phyloP scores from a whole-genome alignment of 2,888 invertebrate genomes.

The Dynastes grantii region DNA sequence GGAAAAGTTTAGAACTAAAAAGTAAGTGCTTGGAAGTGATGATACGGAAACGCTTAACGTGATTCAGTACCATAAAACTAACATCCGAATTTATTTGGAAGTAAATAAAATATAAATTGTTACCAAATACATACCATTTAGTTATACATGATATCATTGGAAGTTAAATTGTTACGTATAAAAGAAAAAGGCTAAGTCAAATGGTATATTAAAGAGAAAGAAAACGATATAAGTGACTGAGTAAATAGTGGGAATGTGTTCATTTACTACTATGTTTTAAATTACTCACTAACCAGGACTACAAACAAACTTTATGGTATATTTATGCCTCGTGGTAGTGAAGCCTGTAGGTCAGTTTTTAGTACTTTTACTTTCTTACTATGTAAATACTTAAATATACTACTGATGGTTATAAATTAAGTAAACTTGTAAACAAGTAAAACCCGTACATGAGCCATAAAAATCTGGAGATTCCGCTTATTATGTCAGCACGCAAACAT shows the following conservation, averaged over 20 bases:
- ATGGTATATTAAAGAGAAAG: conserved; percentile 39
- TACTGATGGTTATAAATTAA: conserved; percentile 65
- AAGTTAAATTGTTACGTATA: conserved; percentile 14
- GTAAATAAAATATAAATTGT: conserved; percentile 37
- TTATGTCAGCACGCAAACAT: conserved; percentile 34
- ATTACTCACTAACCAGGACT: conserved; percentile 67
- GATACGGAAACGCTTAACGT: conserved; percentile 32
- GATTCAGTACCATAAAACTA: conserved; percentile 37
- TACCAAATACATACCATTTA: conserved; percentile 5
- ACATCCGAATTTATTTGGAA: conserved; percentile 24
- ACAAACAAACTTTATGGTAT: conserved; percentile 69
- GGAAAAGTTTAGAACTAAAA: conserved; percentile 35
- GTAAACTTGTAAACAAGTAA: conserved; percentile 69
- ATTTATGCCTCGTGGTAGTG: conserved; percentile 58
- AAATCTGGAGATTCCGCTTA: conserved; percentile 58
- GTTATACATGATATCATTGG: neutral
- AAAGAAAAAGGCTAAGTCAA: neutral
- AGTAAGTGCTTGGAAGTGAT: conserved; percentile 41
- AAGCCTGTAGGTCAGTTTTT: conserved; percentile 66
- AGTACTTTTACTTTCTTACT: conserved; percentile 69
- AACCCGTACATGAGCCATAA: conserved; percentile 66
- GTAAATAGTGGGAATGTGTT: conserved; percentile 63
- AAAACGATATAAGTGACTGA: conserved; percentile 60
- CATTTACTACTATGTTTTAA: conserved; percentile 66
- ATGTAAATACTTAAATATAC: conserved; percentile 68